phyloP scores from a whole-genome alignment of 2,888 invertebrate genomes.

The Helicoverpa assulta region DNA sequence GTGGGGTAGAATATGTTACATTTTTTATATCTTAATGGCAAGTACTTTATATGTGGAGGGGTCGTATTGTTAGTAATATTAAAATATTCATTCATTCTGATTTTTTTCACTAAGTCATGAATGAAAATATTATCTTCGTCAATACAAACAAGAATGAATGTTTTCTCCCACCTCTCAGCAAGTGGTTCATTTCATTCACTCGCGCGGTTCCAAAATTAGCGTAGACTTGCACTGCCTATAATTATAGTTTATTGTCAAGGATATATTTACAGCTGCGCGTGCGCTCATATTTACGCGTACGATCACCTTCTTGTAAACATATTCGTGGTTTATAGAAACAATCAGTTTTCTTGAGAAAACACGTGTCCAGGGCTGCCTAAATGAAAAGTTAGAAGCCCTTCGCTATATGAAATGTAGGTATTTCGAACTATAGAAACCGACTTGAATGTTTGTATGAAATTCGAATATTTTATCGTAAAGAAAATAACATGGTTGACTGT shows the following conservation, averaged over 20 bases:
- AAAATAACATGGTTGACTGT: too few relatives aligned
- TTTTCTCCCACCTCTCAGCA: background rate
- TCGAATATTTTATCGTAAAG: too few relatives aligned
- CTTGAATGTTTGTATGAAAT: too few relatives aligned
- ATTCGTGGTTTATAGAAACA: constrained; percentile 63
- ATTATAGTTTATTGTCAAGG: constrained; percentile 61
- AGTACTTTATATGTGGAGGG: constrained; percentile 19
- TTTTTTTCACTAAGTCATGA: background rate
- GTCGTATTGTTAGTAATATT: background rate
- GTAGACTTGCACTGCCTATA: constrained; percentile 24
- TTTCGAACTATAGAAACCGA: too few relatives aligned
- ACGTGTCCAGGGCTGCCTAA: constrained; percentile 5
- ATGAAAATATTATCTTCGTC: background rate
- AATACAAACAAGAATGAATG: background rate
- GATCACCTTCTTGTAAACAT: constrained; percentile 66
- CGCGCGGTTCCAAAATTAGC: constrained; percentile 30
- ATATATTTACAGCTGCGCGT: constrained; percentile 44
- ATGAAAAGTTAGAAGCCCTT: background rate
- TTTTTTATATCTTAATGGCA: constrained; percentile 26
- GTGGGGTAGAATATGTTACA: constrained; percentile 13
- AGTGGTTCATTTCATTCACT: constrained; percentile 15
- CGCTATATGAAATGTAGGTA: too few relatives aligned
- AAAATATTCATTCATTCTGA: background rate
- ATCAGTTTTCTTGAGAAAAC: constrained; percentile 51
- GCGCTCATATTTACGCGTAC: constrained; percentile 55